Base-by-base conservation (phyloP, 2,113 vertebrate genomes). In the Myotis lucifugus region DNA sequence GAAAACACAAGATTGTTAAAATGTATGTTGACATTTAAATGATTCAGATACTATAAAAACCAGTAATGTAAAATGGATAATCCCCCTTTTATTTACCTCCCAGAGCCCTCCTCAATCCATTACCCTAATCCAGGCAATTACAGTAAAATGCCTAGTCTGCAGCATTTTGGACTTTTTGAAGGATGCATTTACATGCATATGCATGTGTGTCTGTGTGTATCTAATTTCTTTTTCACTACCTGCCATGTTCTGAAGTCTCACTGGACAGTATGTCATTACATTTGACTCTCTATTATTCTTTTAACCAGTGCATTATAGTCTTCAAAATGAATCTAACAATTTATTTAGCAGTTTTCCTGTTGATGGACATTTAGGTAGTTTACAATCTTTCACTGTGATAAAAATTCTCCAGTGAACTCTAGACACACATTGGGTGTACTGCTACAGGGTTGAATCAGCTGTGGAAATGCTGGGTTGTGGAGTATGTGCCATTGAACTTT, bases 321-420 rank as follows among this genome's bases (percentile, higher is more conserved):
- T 84, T 89, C 19, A 37, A 17, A 79, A 70, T 32, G 64, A 67
- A 46, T 29, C 34, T 42, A 74, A 42, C 11, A 4, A 15, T 52
- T n/a, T 48, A 64, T 56, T 85, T 46, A 87, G 74, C 13, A 6
- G 11, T 64, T 94, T 88, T 94, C 40, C 52, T 90, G 10, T n/a
- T 13, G 66, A 50, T 74, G 37, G 34, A 19, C 54, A 42, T 67
- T 83, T 25, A 25, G 14, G 2, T 46, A 54, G 42, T 14, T 72
- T 61, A 34, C 34, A n/a, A 3, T 40, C 85, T 67, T 48, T 50
- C 18, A 59, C 69, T 78, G 4, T 15, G 77, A 46, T 23, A 29
- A 59, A 69, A 19, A 67, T 48, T 13, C 29, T n/a, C 1, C 11
- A 15, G 34, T 29, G 64, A 85, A 25, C 12, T 66, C 0, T 23